These are phyloP conservation scores for Sipha flava DNA, from an alignment of 1,140 invertebrate species.

Conservation along the genomic window DNA sequence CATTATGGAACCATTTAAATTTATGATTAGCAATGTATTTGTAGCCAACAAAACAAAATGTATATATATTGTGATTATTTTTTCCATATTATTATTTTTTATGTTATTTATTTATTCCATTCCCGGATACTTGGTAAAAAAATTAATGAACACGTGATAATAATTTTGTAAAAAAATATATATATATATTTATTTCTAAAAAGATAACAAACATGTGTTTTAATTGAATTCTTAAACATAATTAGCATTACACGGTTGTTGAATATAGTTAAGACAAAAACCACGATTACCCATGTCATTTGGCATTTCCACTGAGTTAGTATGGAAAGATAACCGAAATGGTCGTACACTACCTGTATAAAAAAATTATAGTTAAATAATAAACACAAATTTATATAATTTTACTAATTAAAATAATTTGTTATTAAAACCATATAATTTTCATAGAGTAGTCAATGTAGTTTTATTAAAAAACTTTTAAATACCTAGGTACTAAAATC, in stretches of 20 bases:
- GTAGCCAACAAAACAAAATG: not conserved
- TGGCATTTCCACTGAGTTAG: slow-evolving; percentile 63
- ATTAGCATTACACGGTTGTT: slow-evolving; percentile 63
- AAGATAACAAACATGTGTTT: not conserved
- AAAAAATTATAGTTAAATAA: not conserved
- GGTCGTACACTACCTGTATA: slow-evolving; percentile 65
- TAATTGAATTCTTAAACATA: not conserved
- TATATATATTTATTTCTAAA: not conserved
- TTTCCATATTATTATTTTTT: not conserved
- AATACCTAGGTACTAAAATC: too few species aligned
- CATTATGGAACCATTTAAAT: not conserved
- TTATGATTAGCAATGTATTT: not conserved
- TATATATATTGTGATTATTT: not conserved
- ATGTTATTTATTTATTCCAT: not conserved
- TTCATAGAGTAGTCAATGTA: too few species aligned
- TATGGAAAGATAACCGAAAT: slow-evolving; percentile 67
- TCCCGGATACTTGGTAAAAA: not conserved
- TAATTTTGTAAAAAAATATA: not conserved
- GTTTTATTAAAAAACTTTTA: too few species aligned
- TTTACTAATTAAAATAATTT: too few species aligned
- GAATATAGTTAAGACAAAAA: slow-evolving; percentile 72
- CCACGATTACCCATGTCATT: slow-evolving; percentile 64
- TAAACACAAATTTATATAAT: too few species aligned
- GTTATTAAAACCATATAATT: too few species aligned
- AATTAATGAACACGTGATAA: not conserved